Conservation (phyloP, 2,888 invertebrate genomes). For the Agrotis exclamationis region DNA sequence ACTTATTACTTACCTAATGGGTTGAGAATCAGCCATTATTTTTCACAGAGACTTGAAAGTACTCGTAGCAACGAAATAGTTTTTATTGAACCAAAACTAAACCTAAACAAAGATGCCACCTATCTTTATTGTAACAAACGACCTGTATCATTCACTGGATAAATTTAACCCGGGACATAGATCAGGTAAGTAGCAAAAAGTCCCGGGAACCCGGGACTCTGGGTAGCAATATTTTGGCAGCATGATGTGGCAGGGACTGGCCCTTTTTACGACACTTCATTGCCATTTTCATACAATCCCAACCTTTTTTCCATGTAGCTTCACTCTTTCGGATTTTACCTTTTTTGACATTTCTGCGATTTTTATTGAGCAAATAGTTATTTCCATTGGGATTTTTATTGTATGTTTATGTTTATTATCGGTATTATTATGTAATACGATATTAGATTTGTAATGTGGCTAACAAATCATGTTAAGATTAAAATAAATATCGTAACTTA, state of each 20-base stretch:
- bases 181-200: conserved; percentile 40
- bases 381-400: conserved; percentile 15
- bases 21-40: no score
- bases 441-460: no score
- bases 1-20: neutral
- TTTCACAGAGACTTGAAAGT: no score
- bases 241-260: conserved; percentile 63
- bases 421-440: no score
- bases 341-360: conserved; percentile 35
- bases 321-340: conserved; percentile 66
- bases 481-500: no score
- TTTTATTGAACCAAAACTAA: neutral
- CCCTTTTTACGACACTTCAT: conserved; percentile 73
- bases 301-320: conserved; percentile 72
- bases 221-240: conserved; percentile 57
- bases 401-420: neutral
- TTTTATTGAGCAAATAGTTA: conserved; percentile 5
- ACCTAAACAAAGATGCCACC: neutral
- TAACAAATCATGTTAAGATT: no score
- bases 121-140: conserved; percentile 30
- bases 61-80: neutral
- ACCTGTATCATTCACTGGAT: conserved; percentile 23
- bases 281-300: conserved; percentile 71
- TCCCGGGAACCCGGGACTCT: conserved; percentile 68
- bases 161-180: conserved; percentile 38